Percentiles rank a stretch among this genome's conserved stretches.
phyloP scores from a whole-genome alignment of 2,113 vertebrate species.

The Chinchilla lanigera region DNA sequence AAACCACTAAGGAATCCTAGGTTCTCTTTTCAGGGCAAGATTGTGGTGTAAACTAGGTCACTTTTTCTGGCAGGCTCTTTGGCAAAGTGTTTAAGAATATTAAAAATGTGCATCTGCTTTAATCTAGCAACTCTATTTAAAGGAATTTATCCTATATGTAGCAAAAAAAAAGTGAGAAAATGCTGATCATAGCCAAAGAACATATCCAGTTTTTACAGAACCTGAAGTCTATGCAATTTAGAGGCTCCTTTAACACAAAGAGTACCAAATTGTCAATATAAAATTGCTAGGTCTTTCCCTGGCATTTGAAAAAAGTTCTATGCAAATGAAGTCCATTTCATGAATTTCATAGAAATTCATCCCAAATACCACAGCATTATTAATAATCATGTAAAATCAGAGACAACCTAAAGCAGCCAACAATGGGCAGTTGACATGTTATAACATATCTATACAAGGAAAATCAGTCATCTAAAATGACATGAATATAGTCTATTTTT shows the following conservation, averaged over 20 bases:
- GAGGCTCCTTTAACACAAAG: not conserved
- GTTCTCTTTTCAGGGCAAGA: not conserved
- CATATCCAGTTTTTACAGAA: conserved; percentile 8
- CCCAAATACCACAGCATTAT: not conserved
- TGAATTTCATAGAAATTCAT: not conserved
- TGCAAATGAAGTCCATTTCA: not conserved
- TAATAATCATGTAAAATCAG: conserved; percentile 33
- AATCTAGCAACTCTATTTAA: conserved; percentile 38
- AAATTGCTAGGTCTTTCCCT: not conserved
- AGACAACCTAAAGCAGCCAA: not conserved
- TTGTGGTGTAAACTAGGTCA: not conserved
- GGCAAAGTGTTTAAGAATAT: conserved; percentile 56
- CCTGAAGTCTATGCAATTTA: not conserved
- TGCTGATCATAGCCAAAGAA: conserved; percentile 45
- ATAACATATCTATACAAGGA: not conserved
- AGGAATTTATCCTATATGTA: conserved; percentile 52
- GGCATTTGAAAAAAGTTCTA: not conserved
- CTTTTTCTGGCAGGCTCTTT: not conserved
- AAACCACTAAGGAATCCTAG: not conserved
- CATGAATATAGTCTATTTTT: not conserved
- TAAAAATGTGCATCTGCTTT: conserved; percentile 62
- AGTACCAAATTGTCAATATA: not conserved
- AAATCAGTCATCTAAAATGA: not conserved
- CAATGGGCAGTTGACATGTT: not conserved
- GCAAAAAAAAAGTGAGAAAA: conserved; percentile 30